These are phyloP conservation scores for Drosophila willistoni DNA, from an alignment of 1,140 invertebrate species.

Conservation along the genomic window DNA sequence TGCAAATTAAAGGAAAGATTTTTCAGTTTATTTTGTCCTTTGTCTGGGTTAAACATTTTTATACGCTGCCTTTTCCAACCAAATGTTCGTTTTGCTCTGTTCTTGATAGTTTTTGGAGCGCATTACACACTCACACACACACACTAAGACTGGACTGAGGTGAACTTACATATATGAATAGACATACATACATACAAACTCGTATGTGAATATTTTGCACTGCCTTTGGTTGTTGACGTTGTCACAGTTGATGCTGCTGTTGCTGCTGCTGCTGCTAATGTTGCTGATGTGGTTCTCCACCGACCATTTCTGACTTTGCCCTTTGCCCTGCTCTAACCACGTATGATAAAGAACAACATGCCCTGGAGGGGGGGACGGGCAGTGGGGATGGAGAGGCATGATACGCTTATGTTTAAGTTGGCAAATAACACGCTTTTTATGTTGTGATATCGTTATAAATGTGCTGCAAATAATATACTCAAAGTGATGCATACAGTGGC, in stretches of 20 bases:
- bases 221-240: constrained; percentile 13
- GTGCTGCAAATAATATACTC: constrained; percentile 32
- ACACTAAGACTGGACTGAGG: not conserved
- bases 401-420: constrained; percentile 29
- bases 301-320: constrained; percentile 9
- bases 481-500: constrained; percentile 23
- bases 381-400: not conserved
- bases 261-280: constrained; percentile 12
- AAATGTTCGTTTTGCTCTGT: not conserved
- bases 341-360: constrained; percentile 6
- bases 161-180: not conserved
- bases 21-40: not conserved
- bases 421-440: constrained; percentile 32
- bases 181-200: no score
- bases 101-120: constrained; percentile 26
- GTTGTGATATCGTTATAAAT: constrained; percentile 29
- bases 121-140: constrained; percentile 11
- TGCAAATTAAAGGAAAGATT: not conserved
- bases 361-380: no score
- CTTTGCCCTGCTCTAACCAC: constrained; percentile 10
- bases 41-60: constrained; percentile 7
- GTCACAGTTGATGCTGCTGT: constrained; percentile 9
- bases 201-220: not conserved
- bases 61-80: not conserved
- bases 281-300: constrained; percentile 1